Evolutionary conservation across 2,888 invertebrate species (phyloP).

Genomic region (Eristalis tenax): DNA sequence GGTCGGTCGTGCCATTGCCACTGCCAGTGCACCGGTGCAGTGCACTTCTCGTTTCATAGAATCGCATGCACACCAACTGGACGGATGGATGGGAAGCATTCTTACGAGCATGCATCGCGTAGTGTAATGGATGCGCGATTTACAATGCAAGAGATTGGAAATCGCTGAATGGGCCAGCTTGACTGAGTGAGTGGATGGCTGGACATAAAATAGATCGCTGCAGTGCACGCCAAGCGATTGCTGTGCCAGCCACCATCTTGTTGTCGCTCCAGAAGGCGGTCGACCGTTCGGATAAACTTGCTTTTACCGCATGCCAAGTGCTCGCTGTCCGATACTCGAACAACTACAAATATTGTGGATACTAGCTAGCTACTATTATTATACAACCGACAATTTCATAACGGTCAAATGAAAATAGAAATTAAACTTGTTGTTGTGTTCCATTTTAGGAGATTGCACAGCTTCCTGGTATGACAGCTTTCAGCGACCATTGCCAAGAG

Average conservation of each 20-base stretch:
- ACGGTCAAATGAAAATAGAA: conserved; percentile 71
- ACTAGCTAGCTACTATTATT: conserved; percentile 48
- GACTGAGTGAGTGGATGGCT: neutral
- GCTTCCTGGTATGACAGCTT: conserved; percentile 66
- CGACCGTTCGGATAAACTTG: conserved; percentile 68
- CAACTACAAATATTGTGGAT: conserved; percentile 48
- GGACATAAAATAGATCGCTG: conserved; percentile 52
- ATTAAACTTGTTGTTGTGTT: conserved; percentile 53
- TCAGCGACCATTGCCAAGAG: conserved; percentile 8
- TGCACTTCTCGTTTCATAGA: conserved; percentile 49
- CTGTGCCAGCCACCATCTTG: neutral
- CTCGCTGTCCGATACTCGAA: conserved; percentile 55
- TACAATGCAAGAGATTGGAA: conserved; percentile 63
- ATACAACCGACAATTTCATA: conserved; percentile 71
- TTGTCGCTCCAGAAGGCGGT: conserved; percentile 44
- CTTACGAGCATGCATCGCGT: conserved; percentile 7
- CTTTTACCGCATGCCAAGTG: conserved; percentile 69
- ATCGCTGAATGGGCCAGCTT: conserved; percentile 45
- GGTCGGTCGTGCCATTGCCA: neutral
- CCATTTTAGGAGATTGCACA: conserved; percentile 61
- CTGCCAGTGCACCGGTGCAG: neutral
- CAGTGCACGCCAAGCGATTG: neutral
- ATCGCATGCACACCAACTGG: conserved; percentile 29
- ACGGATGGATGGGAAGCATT: conserved; percentile 35
- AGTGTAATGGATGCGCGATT: conserved; percentile 51